A percentile compares a stretch with the other conserved stretches of the same genome.
Conservation (phyloP, 1,140 invertebrate genomes). For the Drosophila subpulchrella region DNA sequence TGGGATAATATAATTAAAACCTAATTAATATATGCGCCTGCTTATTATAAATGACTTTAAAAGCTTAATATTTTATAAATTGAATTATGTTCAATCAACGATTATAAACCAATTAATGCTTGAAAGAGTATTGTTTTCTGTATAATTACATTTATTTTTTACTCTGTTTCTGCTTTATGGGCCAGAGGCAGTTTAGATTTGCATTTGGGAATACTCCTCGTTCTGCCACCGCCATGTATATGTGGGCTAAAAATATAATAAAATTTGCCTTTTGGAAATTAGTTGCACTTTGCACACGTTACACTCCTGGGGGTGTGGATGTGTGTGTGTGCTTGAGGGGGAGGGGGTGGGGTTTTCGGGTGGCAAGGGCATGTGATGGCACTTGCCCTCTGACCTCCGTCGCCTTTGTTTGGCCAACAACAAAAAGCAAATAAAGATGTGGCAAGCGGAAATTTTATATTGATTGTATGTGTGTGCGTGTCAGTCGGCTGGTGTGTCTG, state of each 20-base stretch:
- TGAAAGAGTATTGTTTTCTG: neutral
- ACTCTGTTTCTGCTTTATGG: constrained; percentile 20
- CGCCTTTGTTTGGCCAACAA: constrained; percentile 39
- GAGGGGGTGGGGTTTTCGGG: neutral
- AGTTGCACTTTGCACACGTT: constrained; percentile 75
- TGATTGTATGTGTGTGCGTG: constrained; percentile 62
- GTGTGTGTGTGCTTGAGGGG: neutral
- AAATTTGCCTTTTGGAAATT: constrained; percentile 79
- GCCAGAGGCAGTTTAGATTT: constrained; percentile 76
- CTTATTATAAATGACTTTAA: neutral
- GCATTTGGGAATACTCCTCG: constrained; percentile 64
- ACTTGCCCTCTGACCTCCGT: constrained; percentile 30
- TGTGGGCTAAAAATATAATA: constrained; percentile 63
- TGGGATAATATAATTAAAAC: no score
- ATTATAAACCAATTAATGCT: neutral
- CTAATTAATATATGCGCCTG: neutral
- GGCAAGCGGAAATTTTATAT: constrained; percentile 80
- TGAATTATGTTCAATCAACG: neutral
- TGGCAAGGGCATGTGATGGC: constrained; percentile 7
- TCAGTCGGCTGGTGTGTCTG: constrained; percentile 8
- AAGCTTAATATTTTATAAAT: neutral
- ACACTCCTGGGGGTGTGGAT: constrained; percentile 32
- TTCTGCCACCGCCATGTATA: constrained; percentile 29
- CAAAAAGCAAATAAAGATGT: constrained; percentile 77
- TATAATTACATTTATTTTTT: neutral